Conservation (phyloP, 2,888 invertebrate genomes). For the Synanthedon formicaeformis region DNA sequence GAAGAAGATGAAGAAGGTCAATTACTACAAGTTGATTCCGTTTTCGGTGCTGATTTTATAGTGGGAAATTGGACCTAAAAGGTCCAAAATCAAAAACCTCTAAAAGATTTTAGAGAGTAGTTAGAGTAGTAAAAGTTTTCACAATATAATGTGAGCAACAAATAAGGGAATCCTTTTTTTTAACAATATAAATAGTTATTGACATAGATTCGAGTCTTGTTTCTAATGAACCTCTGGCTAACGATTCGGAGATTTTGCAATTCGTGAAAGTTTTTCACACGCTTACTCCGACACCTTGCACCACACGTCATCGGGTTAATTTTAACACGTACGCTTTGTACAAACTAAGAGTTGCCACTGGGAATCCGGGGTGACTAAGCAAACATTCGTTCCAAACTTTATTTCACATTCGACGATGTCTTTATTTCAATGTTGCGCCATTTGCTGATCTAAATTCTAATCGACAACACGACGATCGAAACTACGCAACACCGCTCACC, state of each 20-base stretch:
- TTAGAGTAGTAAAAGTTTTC: too few relatives aligned
- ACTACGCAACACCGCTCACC: neutral
- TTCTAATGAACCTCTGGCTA: too few relatives aligned
- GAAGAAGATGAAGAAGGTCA: too few relatives aligned
- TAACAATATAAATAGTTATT: too few relatives aligned
- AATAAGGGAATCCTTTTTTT: too few relatives aligned
- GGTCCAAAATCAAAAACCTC: slow-evolving; percentile 11
- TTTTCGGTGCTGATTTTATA: too few relatives aligned
- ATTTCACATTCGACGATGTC: neutral
- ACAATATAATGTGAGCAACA: too few relatives aligned
- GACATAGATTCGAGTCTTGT: too few relatives aligned
- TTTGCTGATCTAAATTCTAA: neutral
- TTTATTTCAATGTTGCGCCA: neutral
- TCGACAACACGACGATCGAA: neutral
- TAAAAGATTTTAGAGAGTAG: slow-evolving; percentile 4
- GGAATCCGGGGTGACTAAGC: slow-evolving; percentile 39
- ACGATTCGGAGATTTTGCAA: too few relatives aligned
- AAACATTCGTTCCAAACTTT: neutral
- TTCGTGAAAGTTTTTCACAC: slow-evolving; percentile 2
- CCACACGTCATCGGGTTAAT: slow-evolving; percentile 19
- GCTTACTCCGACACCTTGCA: neutral
- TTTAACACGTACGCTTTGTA: slow-evolving; percentile 34
- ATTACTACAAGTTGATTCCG: too few relatives aligned
- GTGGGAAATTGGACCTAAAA: too few relatives aligned
- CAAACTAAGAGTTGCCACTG: slow-evolving; percentile 27